phyloP scores from a whole-genome alignment of 2,113 vertebrate genomes.

The Aspidoscelis tigris region DNA sequence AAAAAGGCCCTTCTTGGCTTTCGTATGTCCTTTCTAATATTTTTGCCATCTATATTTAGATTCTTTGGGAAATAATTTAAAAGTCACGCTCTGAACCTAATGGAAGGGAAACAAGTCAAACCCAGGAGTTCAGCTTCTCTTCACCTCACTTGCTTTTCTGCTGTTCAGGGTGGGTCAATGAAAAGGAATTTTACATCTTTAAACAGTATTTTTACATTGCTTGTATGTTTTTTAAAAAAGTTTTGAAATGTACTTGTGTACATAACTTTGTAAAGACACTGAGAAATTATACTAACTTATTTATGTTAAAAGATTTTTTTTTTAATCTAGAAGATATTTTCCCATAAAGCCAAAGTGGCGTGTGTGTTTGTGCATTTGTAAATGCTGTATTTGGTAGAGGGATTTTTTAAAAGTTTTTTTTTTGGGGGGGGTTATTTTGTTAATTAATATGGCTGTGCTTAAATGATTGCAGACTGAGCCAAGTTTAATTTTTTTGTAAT shows the following conservation, averaged over 20 bases:
- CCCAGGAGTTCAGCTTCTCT: constrained; percentile 53
- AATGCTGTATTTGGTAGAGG: constrained; percentile 86
- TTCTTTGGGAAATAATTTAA: constrained; percentile 26
- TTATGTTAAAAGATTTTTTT: constrained; percentile 91
- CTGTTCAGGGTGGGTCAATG: constrained; percentile 42
- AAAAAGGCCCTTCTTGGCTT: constrained; percentile 4
- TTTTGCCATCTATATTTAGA: not conserved
- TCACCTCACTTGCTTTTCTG: constrained; percentile 50
- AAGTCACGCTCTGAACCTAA: not conserved
- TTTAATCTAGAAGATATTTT: constrained; percentile 88
- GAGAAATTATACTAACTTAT: constrained; percentile 99
- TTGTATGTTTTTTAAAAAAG: constrained; percentile 88
- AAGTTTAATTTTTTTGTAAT: constrained; percentile 89
- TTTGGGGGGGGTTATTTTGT: constrained; percentile 56
- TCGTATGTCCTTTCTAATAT: not conserved
- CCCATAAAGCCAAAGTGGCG: constrained; percentile 92
- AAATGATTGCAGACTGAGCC: constrained; percentile 98
- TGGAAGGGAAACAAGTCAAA: constrained; percentile 8
- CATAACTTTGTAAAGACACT: constrained; percentile 99
- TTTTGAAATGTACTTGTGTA: constrained; percentile 94
- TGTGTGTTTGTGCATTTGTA: constrained; percentile 92
- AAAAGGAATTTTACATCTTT: constrained; percentile 80
- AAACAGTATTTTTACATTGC: constrained; percentile 84
- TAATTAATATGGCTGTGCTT: constrained; percentile 84
- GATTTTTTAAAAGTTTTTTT: constrained; percentile 54